phyloP scores from a whole-genome alignment of 2,888 invertebrate genomes.

The Lasioglossum figueresi region DNA sequence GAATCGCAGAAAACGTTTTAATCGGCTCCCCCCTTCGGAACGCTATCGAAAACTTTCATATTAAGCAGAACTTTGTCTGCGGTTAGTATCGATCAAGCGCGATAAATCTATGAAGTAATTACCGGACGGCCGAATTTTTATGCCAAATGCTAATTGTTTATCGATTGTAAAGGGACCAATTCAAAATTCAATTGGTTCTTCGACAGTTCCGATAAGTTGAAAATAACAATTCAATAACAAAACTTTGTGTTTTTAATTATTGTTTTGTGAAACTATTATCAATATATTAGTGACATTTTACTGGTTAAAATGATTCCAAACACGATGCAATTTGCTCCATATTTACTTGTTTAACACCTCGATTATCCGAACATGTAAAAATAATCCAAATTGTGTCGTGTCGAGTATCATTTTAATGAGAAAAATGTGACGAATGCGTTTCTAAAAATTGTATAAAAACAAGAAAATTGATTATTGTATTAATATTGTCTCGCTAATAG shows the following conservation, averaged over 20 bases:
- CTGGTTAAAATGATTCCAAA: neutral
- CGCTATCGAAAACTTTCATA: constrained; percentile 26
- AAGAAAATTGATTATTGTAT: neutral
- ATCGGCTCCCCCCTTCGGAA: constrained; percentile 1
- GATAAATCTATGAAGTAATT: constrained; percentile 12
- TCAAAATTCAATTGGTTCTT: neutral
- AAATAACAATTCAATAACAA: neutral
- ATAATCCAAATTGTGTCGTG: no score
- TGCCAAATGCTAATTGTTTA: neutral
- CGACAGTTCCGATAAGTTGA: neutral
- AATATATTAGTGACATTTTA: neutral
- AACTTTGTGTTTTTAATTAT: neutral
- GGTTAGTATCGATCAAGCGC: constrained; percentile 6
- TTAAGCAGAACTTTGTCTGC: constrained; percentile 20
- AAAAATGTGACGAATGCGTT: neutral
- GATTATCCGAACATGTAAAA: neutral
- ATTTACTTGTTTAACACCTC: neutral
- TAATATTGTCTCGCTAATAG: neutral
- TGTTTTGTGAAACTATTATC: neutral
- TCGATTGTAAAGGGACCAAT: neutral
- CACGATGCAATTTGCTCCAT: neutral
- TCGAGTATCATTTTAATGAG: no score
- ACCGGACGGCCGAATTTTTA: neutral
- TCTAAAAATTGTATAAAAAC: neutral
- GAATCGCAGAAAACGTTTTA: constrained; percentile 27